Conservation (phyloP, 2,113 vertebrate species). For the Aspidoscelis tigris region DNA sequence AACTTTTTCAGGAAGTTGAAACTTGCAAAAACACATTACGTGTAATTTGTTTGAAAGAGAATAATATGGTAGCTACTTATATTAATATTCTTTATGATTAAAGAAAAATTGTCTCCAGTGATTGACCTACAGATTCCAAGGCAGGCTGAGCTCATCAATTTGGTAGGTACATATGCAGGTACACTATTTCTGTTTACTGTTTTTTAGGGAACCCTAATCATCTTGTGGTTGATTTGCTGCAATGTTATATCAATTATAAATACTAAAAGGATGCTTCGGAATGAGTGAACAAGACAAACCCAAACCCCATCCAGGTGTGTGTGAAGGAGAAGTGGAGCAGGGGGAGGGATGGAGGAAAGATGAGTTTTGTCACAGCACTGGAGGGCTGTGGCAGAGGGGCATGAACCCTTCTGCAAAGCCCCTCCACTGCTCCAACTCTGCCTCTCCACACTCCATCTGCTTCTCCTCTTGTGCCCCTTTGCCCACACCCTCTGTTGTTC, state of each 20-base stretch:
- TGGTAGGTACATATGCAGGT: slow-evolving; percentile 29
- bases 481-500: no score
- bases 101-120: slow-evolving; percentile 67
- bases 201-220: background rate
- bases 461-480: no score
- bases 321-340: no score
- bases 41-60: background rate
- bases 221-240: background rate
- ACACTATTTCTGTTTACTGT: background rate
- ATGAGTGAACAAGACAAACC: no score
- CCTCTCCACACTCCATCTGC: no score
- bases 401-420: no score
- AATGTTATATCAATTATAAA: background rate
- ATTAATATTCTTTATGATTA: slow-evolving; percentile 39
- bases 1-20: background rate
- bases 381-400: no score
- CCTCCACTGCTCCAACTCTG: no score
- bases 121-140: slow-evolving; percentile 5
- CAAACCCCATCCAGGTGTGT: no score
- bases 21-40: background rate
- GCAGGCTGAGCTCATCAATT: slow-evolving; percentile 33
- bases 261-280: background rate
- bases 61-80: background rate
- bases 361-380: no score
- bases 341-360: no score